Base-by-base conservation (phyloP, 35 echinoderm and acorn worm species). In the Antedon bifida region DNA sequence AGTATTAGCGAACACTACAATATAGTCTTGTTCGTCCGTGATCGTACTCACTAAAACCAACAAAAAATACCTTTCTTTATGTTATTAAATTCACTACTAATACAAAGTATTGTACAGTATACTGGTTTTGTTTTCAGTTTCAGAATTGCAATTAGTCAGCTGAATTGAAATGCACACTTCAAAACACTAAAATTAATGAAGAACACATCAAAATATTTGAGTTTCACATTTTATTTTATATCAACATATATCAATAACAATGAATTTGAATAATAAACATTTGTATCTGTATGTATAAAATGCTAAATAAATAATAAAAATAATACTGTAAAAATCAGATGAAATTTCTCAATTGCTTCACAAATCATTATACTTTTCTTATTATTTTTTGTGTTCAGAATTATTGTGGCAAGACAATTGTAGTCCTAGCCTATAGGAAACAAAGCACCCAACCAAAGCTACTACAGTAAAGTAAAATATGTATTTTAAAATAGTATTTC, bases 261-360 rank as follows among this genome's bases (percentile, higher is more conserved):
- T 64, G 51, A 64, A 64, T 64, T 64, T 64, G 9, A 64, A 64
- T 64, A 64, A 64, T 64, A 64, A 64, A 64, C 51, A 64, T 64
- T 64, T 64, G 51, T 64, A 64, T 64, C 23, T 64, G 51, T 64
- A 64, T 12, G 51, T 64, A 64, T 64, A 64, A 64, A 64, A 64
- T 64, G 51, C 51, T 64, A 64, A 64, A 64, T 64, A 64, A 64
- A 64, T 64, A 64, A 64, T 64, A 64, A 64, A 64, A 64, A 64
- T 64, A 64, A 64, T 64, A 64, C 51, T 64, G 51, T 64, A 64
- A 64, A 64, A 64, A 64, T 64, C 51, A 64, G 9, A 64, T 64
- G 51, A 12, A 64, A 64, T 12, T 64, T 64, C 51, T 64, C 26
- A 21, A 64, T 64, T 64, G 51, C 51, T 64, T 64, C 3, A 64